Base-by-base conservation (phyloP, 2,888 invertebrate species). In the Aphidoletes aphidimyza region DNA sequence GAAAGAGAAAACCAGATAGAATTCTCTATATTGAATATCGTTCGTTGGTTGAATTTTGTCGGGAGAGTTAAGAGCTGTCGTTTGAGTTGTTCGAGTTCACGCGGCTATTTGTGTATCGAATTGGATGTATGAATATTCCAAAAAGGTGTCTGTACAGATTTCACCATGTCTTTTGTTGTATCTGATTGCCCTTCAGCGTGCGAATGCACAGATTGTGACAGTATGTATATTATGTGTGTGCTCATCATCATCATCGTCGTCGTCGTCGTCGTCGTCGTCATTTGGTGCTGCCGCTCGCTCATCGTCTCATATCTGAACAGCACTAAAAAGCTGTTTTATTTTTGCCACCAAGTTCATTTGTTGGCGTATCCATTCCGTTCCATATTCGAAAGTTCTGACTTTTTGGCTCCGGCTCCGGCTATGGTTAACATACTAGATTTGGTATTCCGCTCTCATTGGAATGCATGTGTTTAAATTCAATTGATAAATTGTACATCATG, bases 401-500 rank as follows among this genome's bases (percentile, higher is more conserved):
- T 26, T 42, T 14, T 42, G 8, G 6, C 42, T 42, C 42, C 14
- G 8, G 8, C 42, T 14, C 42, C n/a, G n/a, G n/a, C 69, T 34
- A 14, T 30, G 69, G 69, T 69, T 69, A 69, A 69, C 69, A 69
- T 69, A 69, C 30, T 69, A 30, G 30, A 69, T 69, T 69, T 69
- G 69, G 34, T 69, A 69, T 69, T 69, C 69, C 34, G 69, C 30
- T 69, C 69, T 69, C 69, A 69, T 69, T 69, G 69, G 69, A 69
- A 30, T 69, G 30, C 69, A 69, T 69, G 69, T 69, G 69, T 69
- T 30, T 69, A 69, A 30, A 69, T 69, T 69, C 69, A 69, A 69
- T 69, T 81, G 81, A 81, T 81, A 37, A 81, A 81, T 81, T 81
- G 81, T 37, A 81, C 81, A 81, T 81, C 81, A 81, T 37, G 81